phyloP scores from a whole-genome alignment of 2,888 invertebrate species.

The Linnaemya vulpina region DNA sequence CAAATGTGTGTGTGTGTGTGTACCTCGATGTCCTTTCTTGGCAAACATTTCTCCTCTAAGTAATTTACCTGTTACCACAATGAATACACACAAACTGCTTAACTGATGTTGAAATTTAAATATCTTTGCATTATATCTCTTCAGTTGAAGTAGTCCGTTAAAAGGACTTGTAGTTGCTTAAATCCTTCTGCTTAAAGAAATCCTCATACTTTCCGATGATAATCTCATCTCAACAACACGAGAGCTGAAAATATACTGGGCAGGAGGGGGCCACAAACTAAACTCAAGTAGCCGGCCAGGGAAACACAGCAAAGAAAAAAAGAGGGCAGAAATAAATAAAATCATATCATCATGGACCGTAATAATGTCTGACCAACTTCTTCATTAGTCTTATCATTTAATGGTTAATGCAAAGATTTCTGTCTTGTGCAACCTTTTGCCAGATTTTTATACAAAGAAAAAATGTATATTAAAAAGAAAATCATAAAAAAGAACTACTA shows the following conservation, averaged over 20 bases:
- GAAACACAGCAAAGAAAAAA: background rate
- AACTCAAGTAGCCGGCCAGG: background rate
- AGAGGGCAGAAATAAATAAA: constrained; percentile 28
- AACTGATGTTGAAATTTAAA: background rate
- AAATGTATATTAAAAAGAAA: background rate
- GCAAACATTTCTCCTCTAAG: background rate
- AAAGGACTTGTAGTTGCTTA: constrained; percentile 8
- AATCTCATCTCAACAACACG: constrained; percentile 49
- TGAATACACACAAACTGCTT: background rate
- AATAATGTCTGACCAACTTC: constrained; percentile 58
- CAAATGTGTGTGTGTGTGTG: too few relatives aligned
- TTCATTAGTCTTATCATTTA: constrained; percentile 67
- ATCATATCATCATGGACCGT: constrained; percentile 40
- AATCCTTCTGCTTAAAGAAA: constrained; percentile 21
- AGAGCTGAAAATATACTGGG: constrained; percentile 49
- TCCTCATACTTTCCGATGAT: constrained; percentile 18
- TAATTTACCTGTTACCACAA: constrained; percentile 10
- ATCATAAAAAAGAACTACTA: background rate
- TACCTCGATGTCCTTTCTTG: too few relatives aligned
- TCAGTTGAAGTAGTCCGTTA: constrained; percentile 14
- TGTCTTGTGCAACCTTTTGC: constrained; percentile 28
- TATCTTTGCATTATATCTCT: background rate
- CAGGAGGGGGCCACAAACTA: constrained; percentile 50
- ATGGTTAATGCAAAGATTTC: constrained; percentile 50
- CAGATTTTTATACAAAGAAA: constrained; percentile 5